Percentiles rank a stretch among this genome's conserved stretches.
These are phyloP conservation scores for Acanthochromis polyacanthus DNA, from an alignment of 2,113 vertebrate species.

Conservation along the genomic window DNA sequence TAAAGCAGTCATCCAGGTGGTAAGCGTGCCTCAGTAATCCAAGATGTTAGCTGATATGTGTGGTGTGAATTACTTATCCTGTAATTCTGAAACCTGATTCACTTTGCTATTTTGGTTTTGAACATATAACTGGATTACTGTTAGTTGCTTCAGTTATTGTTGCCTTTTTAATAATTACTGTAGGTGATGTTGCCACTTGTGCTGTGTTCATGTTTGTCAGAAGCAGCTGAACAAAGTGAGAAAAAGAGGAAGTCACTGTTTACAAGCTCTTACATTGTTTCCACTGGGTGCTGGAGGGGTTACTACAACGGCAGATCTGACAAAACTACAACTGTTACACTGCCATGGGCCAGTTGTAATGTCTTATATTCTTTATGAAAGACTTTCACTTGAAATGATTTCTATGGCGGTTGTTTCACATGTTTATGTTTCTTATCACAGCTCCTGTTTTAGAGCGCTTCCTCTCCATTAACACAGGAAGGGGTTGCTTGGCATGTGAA, in stretches of 20 bases:
- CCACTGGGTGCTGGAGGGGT: conserved; percentile 29
- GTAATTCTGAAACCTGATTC: conserved; percentile 67
- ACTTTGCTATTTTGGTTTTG: conserved; percentile 32
- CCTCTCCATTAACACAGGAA: conserved; percentile 68
- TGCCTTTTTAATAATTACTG: neutral
- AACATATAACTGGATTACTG: neutral
- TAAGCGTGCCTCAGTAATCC: conserved; percentile 69
- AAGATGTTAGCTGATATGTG: conserved; percentile 78
- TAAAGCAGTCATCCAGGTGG: conserved; percentile 73
- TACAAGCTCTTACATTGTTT: conserved; percentile 57
- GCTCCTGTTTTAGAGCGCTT: conserved; percentile 28
- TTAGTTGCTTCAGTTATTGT: neutral
- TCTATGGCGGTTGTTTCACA: conserved; percentile 1
- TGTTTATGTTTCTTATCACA: conserved; percentile 18
- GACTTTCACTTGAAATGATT: neutral
- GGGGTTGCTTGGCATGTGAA: conserved; percentile 59
- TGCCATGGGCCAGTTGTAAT: neutral
- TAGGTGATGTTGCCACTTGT: neutral
- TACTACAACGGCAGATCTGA: neutral
- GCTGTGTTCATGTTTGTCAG: conserved; percentile 27
- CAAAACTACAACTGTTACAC: neutral
- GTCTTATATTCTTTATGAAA: neutral
- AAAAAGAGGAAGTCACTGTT: conserved; percentile 77
- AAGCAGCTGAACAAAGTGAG: conserved; percentile 48
- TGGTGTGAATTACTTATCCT: conserved; percentile 66